phyloP scores from a whole-genome alignment of 2,888 invertebrate species.

The Hermaeophaga mercurialis region DNA sequence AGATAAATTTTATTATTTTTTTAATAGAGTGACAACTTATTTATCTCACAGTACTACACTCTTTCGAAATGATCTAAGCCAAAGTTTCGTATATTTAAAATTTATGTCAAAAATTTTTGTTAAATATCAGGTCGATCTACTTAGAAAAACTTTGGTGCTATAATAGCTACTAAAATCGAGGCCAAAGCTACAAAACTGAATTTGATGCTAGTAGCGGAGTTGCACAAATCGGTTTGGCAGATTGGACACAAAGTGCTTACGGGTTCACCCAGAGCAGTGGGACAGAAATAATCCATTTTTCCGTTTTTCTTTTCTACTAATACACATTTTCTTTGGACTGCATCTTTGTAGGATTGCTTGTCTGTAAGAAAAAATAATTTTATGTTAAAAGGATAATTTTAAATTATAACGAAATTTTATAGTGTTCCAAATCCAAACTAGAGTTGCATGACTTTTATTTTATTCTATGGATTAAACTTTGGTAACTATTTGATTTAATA shows the following conservation, averaged over 20 bases:
- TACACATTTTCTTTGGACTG: conserved; percentile 27
- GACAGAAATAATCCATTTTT: conserved; percentile 28
- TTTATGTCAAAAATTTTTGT: not conserved
- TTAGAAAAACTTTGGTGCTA: conserved; percentile 28
- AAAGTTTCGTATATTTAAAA: too few relatives aligned
- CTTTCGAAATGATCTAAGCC: too few relatives aligned
- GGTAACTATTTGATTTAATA: too few relatives aligned
- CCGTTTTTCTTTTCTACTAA: conserved; percentile 25
- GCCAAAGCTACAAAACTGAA: conserved; percentile 30
- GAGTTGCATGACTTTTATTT: too few relatives aligned
- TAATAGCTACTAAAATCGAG: conserved; percentile 24
- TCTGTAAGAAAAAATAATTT: conserved; percentile 25
- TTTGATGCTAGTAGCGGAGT: conserved; percentile 26
- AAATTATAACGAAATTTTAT: too few relatives aligned
- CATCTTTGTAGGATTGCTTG: conserved; percentile 18
- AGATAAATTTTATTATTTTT: too few relatives aligned
- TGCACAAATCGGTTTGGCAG: conserved; percentile 32
- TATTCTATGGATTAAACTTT: too few relatives aligned
- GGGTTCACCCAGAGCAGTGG: conserved; percentile 25
- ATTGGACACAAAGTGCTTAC: conserved; percentile 26
- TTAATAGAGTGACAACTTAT: too few relatives aligned
- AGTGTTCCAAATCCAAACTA: too few relatives aligned
- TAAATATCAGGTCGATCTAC: not conserved
- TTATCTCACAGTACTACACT: too few relatives aligned
- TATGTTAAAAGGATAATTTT: not conserved